A percentile compares a stretch with the other conserved stretches of the same genome.
Evolutionary conservation across 1,140 invertebrate species (phyloP).

Genomic region (Drosophila sulfurigaster): DNA sequence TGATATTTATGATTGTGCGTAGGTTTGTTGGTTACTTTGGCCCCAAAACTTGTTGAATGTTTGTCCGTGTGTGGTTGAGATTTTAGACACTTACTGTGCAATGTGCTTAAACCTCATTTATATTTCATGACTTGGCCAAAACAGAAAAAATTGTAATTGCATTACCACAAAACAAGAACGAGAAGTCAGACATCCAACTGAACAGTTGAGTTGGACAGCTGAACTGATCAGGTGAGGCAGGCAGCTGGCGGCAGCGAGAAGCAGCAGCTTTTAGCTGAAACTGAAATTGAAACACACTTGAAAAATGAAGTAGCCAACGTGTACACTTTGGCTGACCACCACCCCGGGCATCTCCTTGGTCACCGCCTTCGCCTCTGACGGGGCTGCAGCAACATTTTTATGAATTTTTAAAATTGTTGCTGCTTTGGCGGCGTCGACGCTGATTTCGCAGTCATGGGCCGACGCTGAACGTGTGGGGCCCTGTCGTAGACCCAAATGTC

Average conservation of each 20-base stretch:
- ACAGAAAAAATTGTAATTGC: constrained; percentile 78
- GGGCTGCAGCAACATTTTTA: constrained; percentile 64
- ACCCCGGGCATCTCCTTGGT: neutral
- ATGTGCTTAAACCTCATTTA: constrained; percentile 83
- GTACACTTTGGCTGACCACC: constrained; percentile 25
- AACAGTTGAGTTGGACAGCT: constrained; percentile 40
- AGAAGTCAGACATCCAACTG: constrained; percentile 25
- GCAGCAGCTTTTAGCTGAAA: constrained; percentile 42
- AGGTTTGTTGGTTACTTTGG: constrained; percentile 50
- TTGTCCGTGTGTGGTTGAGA: constrained; percentile 41
- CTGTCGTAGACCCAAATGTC: constrained; percentile 62
- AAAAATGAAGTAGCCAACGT: constrained; percentile 73
- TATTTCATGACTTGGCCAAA: constrained; percentile 76
- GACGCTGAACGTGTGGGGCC: constrained; percentile 42
- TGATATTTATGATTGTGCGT: constrained; percentile 74
- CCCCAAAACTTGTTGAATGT: constrained; percentile 67
- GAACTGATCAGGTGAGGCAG: constrained; percentile 30
- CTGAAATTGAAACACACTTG: constrained; percentile 77
- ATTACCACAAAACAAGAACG: constrained; percentile 67
- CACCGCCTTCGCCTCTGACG: neutral
- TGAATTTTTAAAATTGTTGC: constrained; percentile 83
- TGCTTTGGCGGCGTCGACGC: constrained; percentile 70
- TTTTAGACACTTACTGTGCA: constrained; percentile 52
- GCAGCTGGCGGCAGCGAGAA: neutral
- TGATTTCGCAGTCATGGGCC: constrained; percentile 80